These are phyloP conservation scores for Trachelipus rathkii DNA, from an alignment of 1,140 invertebrate species.

Conservation along the genomic window DNA sequence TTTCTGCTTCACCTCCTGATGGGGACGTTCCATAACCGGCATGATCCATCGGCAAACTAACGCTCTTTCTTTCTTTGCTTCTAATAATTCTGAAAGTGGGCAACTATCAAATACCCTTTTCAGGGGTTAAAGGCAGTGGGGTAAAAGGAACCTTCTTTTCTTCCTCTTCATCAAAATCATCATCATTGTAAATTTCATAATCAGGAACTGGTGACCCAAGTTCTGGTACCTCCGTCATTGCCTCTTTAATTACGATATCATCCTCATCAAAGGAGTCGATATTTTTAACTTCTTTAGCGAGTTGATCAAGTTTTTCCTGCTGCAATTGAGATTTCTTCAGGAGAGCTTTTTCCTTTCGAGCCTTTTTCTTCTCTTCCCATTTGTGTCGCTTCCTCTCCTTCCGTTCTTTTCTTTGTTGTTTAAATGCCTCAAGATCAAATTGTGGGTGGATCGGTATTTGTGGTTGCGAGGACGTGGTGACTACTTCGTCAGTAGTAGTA, in stretches of 20 bases:
- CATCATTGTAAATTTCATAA: too few species aligned
- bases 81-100: slow-evolving; percentile 49
- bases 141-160: slow-evolving; percentile 31
- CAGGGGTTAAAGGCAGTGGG: slow-evolving; percentile 48
- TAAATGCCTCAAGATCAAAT: slow-evolving; percentile 2
- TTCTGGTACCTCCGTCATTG: slow-evolving; percentile 46
- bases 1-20: slow-evolving; percentile 61
- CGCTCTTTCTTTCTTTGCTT: slow-evolving; percentile 53
- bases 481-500: too few species aligned
- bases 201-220: slow-evolving; percentile 42
- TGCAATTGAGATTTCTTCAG: too few species aligned
- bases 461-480: too few species aligned
- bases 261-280: slow-evolving; percentile 43
- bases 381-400: slow-evolving; percentile 50
- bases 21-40: slow-evolving; percentile 62
- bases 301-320: too few species aligned
- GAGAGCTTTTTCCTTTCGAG: too few species aligned
- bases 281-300: slow-evolving; percentile 1
- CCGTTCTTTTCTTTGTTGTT: slow-evolving; percentile 45
- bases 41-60: slow-evolving; percentile 63
- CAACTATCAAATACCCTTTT: slow-evolving; percentile 56
- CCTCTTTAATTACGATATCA: slow-evolving; percentile 45
- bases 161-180: slow-evolving; percentile 28
- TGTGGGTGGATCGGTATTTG: slow-evolving; percentile 21
- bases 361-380: slow-evolving; percentile 49